Evolutionary conservation across 2,797 vertebrate species (phyloP).

Genomic region (Distichodus sexfasciatus): DNA sequence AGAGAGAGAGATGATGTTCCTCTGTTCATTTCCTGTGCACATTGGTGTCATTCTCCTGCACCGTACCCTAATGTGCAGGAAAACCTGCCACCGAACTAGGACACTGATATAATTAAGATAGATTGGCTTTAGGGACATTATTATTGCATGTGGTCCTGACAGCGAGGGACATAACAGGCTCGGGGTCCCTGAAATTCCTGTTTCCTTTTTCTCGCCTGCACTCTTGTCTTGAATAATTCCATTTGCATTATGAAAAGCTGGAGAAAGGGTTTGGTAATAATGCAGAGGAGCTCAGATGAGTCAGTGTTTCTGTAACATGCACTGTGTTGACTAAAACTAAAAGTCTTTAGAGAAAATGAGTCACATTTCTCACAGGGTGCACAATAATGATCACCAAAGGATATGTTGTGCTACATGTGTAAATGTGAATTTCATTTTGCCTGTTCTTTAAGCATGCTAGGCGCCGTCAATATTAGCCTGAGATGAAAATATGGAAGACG

Average conservation of each 20-base stretch:
- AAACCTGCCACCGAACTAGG: slow-evolving; percentile 37
- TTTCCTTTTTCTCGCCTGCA: not conserved
- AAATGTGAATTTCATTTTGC: too few relatives aligned
- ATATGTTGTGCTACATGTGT: not conserved
- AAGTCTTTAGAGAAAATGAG: not conserved
- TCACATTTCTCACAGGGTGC: not conserved
- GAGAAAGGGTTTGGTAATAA: not conserved
- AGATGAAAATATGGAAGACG: too few relatives aligned
- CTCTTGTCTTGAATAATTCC: slow-evolving; percentile 17
- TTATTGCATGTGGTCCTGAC: slow-evolving; percentile 34
- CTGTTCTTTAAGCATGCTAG: too few relatives aligned
- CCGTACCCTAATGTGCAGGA: slow-evolving; percentile 13
- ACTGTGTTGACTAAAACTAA: not conserved
- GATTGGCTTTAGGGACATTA: slow-evolving; percentile 43
- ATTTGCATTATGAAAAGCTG: slow-evolving; percentile 15
- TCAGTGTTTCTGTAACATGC: not conserved
- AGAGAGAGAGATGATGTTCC: not conserved
- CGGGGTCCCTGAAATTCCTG: slow-evolving; percentile 3
- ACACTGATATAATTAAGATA: slow-evolving; percentile 58
- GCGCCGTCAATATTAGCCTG: too few relatives aligned
- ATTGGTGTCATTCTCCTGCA: slow-evolving; percentile 35
- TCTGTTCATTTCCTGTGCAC: slow-evolving; percentile 20
- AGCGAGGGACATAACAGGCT: slow-evolving; percentile 18
- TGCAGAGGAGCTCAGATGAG: not conserved
- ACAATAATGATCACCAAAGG: not conserved